phyloP scores from a whole-genome alignment of 2,888 invertebrate genomes.

The Melieria omissa region DNA sequence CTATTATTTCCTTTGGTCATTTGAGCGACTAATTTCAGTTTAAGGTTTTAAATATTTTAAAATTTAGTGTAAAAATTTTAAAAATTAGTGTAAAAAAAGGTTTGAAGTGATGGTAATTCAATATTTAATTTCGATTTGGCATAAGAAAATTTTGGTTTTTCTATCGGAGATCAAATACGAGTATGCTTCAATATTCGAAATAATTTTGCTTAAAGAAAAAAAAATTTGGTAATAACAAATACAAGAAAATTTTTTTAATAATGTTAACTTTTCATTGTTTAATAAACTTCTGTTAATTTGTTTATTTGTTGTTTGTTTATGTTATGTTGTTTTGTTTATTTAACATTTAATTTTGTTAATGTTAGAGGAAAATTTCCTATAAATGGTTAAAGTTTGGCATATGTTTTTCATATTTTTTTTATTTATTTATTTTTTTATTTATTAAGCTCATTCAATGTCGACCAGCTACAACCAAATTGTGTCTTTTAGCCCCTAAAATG shows the following conservation, averaged over 20 bases:
- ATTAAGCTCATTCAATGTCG: neutral
- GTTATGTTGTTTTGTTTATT: constrained; percentile 10
- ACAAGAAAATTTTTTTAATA: neutral
- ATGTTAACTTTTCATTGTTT: constrained; percentile 1
- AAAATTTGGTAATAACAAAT: neutral
- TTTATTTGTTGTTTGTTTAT: neutral
- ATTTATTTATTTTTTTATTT: constrained; percentile 5
- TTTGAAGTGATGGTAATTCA: too few relatives aligned
- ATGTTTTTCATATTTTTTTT: neutral
- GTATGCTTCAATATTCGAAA: too few relatives aligned
- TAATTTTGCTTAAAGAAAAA: neutral
- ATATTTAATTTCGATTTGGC: too few relatives aligned
- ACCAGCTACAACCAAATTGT: neutral
- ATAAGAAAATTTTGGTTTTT: too few relatives aligned
- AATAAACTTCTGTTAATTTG: neutral
- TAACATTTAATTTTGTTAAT: constrained; percentile 1
- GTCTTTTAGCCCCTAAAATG: neutral
- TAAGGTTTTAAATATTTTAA: too few relatives aligned
- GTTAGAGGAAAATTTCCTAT: too few relatives aligned
- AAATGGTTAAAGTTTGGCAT: too few relatives aligned
- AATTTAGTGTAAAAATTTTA: too few relatives aligned
- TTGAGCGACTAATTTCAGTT: too few relatives aligned
- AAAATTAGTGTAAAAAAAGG: too few relatives aligned
- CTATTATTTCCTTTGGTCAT: too few relatives aligned
- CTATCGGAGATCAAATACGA: too few relatives aligned